These are phyloP conservation scores for Tadarida brasiliensis DNA, from an alignment of 2,797 vertebrate species.

Conservation along the genomic window DNA sequence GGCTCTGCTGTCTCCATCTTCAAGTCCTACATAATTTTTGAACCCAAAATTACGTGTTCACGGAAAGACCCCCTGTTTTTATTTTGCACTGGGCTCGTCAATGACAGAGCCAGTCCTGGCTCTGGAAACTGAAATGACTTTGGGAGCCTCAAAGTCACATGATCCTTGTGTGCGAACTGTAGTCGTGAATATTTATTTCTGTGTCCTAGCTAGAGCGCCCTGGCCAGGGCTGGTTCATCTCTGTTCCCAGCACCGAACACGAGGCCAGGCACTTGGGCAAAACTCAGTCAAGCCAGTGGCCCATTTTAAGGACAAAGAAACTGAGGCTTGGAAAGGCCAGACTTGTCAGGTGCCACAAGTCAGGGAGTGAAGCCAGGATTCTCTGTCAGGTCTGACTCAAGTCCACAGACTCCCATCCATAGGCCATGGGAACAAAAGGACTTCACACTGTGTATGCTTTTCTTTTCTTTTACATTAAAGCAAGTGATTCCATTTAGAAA, in stretches of 20 bases:
- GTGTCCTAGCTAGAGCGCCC: neutral
- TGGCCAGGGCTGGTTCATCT: fast-evolving
- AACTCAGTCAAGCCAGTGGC: neutral
- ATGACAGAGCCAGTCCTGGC: neutral
- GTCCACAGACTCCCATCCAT: neutral
- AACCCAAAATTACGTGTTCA: no score
- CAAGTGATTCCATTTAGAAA: neutral
- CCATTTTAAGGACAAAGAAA: neutral
- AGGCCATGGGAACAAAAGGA: neutral
- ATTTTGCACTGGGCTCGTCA: neutral
- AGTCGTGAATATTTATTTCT: fast-evolving
- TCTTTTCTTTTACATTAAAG: neutral
- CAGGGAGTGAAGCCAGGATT: neutral
- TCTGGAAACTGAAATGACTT: neutral
- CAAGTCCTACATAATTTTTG: neutral
- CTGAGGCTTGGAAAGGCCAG: neutral
- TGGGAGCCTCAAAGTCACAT: fast-evolving
- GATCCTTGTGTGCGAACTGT: fast-evolving
- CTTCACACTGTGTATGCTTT: neutral
- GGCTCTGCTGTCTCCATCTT: neutral
- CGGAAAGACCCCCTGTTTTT: neutral
- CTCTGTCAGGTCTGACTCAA: neutral
- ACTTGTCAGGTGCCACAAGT: neutral
- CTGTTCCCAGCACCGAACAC: neutral
- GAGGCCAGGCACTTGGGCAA: no score